phyloP scores from a whole-genome alignment of 2,888 invertebrate species.

The Perizoma affinitatum region DNA sequence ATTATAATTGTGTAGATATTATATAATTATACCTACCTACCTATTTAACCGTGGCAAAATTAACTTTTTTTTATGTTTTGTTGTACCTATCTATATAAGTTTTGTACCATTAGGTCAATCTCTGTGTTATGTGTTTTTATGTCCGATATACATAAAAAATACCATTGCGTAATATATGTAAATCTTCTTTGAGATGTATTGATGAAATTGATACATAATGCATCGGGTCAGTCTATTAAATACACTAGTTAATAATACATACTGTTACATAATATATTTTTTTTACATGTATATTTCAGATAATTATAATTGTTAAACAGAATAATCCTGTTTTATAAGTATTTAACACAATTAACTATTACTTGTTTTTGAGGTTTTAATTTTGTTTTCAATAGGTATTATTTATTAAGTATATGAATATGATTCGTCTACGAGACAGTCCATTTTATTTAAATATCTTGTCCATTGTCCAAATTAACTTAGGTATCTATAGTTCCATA shows the following conservation, averaged over 20 bases:
- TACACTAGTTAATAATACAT: constrained; percentile 68
- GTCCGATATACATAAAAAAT: constrained; percentile 25
- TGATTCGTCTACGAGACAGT: constrained; percentile 63
- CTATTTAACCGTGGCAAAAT: constrained; percentile 24
- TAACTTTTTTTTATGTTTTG: constrained; percentile 47
- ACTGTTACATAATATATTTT: constrained; percentile 77
- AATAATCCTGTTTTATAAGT: constrained; percentile 70
- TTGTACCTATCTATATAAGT: constrained; percentile 38
- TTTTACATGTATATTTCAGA: constrained; percentile 81
- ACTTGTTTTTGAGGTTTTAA: constrained; percentile 67
- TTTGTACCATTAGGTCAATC: constrained; percentile 19
- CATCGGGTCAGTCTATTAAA: constrained; percentile 57
- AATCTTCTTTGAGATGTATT: constrained; percentile 37
- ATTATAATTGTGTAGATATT: constrained; percentile 29
- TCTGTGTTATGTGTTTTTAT: constrained; percentile 1
- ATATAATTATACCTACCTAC: constrained; percentile 12
- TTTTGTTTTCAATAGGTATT: constrained; percentile 48
- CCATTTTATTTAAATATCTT: constrained; percentile 74
- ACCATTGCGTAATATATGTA: constrained; percentile 48
- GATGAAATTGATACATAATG: constrained; percentile 40
- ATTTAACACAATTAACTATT: constrained; percentile 75
- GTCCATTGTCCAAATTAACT: constrained; percentile 82
- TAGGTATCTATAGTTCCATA: constrained; percentile 82
- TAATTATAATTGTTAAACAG: constrained; percentile 80
- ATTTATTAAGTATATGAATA: constrained; percentile 38